Evolutionary conservation across 2,113 vertebrate species (phyloP), one percentile per base, ranked within the genome.

Genomic region (Daboia siamensis): DNA sequence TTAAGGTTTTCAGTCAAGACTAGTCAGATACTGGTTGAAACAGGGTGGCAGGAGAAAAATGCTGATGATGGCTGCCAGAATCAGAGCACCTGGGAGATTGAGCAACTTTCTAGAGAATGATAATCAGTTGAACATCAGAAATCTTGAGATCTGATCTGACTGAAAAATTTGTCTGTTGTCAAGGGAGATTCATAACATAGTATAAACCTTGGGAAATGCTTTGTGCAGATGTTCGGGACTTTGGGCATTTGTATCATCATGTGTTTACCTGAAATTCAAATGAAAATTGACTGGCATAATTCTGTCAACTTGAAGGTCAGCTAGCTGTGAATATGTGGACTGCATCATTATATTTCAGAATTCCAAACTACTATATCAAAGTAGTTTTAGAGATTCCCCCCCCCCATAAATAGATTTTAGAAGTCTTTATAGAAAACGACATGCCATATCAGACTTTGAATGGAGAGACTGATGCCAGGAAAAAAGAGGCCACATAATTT

Each of bases 1-100:
- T 97, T 97, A 96, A 86, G 59, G 90, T 92, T 95, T 96, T 97
- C 94, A 93, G 91, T 96, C 95, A 93, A 92, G 87, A 88, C 93
- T 48, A 54, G 2, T 94, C 92, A 94, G 56, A 89, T 69, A 93
- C 88, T 94, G 94, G 91, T 94, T 90, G 74, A 92, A 92, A 92
- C 33, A 57, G 74, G 46, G 26, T 48, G 29, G 21, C 69, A 89
- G 54, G 92, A 90, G 39, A 24, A 54, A 64, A 48, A n/a, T 90
- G n/a, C 21, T 92, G 93, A 93, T 93, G 93, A 94, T 93, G 93
- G 2, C 92, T 93, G 56, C 94, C 93, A 90, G 64, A 94, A 91
- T 84, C 93, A 52, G 90, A 91, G 84, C 10, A 44, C 61, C 5
- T 1, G 52, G 6, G 33, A 46, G 69, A 54, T 89, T 94, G 93